These are phyloP conservation scores for Aphis gossypii DNA, from an alignment of 1,140 invertebrate genomes.

Conservation along the genomic window DNA sequence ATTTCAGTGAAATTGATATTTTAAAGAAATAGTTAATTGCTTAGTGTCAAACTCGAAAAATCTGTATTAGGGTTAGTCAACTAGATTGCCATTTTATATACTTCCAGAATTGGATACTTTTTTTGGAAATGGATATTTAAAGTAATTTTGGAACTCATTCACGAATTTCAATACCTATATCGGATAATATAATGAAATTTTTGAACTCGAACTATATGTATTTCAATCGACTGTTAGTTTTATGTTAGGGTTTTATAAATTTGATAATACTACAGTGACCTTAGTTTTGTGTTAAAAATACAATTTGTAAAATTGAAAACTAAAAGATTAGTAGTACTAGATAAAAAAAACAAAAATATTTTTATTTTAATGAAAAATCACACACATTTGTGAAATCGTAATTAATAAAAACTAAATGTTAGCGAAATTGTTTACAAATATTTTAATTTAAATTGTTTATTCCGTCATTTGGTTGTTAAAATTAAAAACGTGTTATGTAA, in stretches of 20 bases:
- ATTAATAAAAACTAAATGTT: background rate
- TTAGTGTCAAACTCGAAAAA: background rate
- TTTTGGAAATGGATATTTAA: background rate
- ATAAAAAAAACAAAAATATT: background rate
- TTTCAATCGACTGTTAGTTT: no score
- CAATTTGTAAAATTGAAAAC: background rate
- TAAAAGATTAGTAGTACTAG: background rate
- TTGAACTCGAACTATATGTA: background rate
- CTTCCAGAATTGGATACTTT: background rate
- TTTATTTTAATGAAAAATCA: slow-evolving; percentile 14
- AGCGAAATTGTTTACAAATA: background rate
- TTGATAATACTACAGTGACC: background rate
- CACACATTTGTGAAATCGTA: background rate
- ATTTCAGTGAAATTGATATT: background rate
- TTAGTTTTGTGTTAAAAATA: background rate
- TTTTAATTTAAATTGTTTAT: background rate
- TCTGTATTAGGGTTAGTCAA: background rate
- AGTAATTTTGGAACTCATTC: background rate
- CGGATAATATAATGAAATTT: background rate
- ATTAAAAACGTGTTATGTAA: background rate
- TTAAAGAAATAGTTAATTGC: background rate
- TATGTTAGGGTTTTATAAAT: background rate
- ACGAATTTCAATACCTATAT: background rate
- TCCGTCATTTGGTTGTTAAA: background rate
- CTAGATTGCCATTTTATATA: background rate